Conservation (phyloP, 2,888 invertebrate genomes). For the Acleris literana region DNA sequence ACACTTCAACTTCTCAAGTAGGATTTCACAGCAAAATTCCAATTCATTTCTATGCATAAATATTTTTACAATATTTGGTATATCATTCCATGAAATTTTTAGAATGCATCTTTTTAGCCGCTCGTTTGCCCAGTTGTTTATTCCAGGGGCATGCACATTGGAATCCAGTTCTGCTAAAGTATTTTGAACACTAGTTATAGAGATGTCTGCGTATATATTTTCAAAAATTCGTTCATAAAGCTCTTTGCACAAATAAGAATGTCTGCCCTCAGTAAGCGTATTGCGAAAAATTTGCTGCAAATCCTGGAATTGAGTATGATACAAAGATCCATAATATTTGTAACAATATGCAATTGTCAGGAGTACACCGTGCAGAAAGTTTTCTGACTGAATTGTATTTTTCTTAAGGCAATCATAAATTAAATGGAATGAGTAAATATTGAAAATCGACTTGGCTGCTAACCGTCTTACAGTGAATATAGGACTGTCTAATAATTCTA, state of each 20-base stretch:
- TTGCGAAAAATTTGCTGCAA: constrained; percentile 47
- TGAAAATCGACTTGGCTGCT: constrained; percentile 70
- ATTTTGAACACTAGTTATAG: constrained; percentile 44
- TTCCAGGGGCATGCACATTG: constrained; percentile 54
- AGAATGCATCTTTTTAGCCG: constrained; percentile 53
- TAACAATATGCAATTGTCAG: constrained; percentile 55
- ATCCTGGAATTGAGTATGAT: constrained; percentile 41
- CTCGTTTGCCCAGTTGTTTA: constrained; percentile 59
- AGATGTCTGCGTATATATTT: constrained; percentile 26
- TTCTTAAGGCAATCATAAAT: constrained; percentile 49
- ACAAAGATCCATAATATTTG: constrained; percentile 47
- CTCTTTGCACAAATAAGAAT: constrained; percentile 62
- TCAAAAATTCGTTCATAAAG: constrained; percentile 54
- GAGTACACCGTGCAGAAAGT: constrained; percentile 68
- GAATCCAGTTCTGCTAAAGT: constrained; percentile 50
- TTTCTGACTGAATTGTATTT: constrained; percentile 54
- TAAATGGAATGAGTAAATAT: constrained; percentile 60
- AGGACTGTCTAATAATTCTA: constrained; percentile 66
- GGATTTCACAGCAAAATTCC: constrained; percentile 55
- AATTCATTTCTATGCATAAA: constrained; percentile 54
- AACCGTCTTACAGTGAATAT: constrained; percentile 73
- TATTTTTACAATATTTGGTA: constrained; percentile 51
- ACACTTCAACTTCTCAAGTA: constrained; percentile 54
- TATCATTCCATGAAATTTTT: constrained; percentile 49
- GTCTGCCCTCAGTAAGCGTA: constrained; percentile 43